These are phyloP conservation scores for Imbricaverruca yamaguchii DNA, from an alignment of 2,888 invertebrate species.

Conservation along the genomic window DNA sequence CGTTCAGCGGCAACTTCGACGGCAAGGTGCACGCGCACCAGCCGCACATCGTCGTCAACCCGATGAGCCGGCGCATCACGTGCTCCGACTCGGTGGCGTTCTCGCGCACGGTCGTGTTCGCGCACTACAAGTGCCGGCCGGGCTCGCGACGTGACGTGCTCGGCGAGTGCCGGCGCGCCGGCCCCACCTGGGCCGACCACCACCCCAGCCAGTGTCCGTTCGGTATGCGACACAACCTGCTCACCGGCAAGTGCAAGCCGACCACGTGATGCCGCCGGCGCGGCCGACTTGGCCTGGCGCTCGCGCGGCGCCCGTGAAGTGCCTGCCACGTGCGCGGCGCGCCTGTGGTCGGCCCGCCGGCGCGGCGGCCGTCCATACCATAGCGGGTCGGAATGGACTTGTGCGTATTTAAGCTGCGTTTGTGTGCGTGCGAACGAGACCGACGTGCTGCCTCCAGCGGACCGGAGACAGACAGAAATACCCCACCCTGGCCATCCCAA, in stretches of 20 bases:
- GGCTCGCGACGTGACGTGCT: conserved; percentile 1
- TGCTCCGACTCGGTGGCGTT: neutral
- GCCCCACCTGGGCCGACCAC: neutral
- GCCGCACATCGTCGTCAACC: neutral
- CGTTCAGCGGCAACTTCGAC: no score
- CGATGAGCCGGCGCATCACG: neutral
- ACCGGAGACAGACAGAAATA: no score
- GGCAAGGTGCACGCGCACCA: no score
- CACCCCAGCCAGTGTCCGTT: neutral
- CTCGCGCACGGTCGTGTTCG: neutral
- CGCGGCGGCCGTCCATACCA: neutral
- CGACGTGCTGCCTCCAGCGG: no score
- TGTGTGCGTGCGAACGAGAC: neutral
- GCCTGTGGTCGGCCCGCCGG: neutral
- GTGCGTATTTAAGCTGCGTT: neutral
- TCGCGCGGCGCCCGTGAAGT: no score
- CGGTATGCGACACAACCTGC: neutral
- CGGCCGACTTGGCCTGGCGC: no score
- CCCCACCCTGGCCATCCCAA: no score
- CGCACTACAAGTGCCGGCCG: conserved; percentile 6
- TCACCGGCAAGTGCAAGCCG: neutral
- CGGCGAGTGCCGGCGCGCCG: neutral
- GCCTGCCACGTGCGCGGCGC: neutral
- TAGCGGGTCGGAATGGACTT: neutral
- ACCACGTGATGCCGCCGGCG: neutral